A percentile compares a stretch with the other conserved stretches of the same genome.
phyloP scores from a whole-genome alignment of 2,113 vertebrate genomes.

The Phaethornis superciliosus region DNA sequence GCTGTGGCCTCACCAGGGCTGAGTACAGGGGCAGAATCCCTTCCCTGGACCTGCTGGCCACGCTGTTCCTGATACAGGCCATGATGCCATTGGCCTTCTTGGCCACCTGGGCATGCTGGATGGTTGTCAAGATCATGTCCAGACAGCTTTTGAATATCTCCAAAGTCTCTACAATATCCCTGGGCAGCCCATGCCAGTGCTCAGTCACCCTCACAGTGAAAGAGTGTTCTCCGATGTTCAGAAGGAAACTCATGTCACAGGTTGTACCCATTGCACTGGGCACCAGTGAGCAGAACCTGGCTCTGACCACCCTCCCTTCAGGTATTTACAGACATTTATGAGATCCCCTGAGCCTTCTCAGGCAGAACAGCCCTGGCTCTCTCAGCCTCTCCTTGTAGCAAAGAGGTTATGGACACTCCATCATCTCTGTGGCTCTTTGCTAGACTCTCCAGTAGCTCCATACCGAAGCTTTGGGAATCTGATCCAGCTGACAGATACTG shows the following conservation, averaged over 20 bases:
- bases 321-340: not conserved
- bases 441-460: not conserved
- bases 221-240: not conserved
- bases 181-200: not conserved
- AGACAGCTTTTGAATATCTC: not conserved
- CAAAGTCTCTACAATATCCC: not conserved
- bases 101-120: too few species aligned
- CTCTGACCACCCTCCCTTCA: not conserved
- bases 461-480: not conserved
- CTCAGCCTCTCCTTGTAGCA: not conserved
- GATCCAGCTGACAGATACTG: not conserved
- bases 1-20: too few species aligned
- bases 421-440: not conserved
- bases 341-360: not conserved
- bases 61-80: too few species aligned
- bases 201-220: fast-evolving
- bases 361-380: not conserved
- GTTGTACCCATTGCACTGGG: not conserved
- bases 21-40: too few species aligned
- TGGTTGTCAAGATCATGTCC: fast-evolving
- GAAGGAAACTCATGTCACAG: not conserved
- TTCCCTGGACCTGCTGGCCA: too few species aligned
- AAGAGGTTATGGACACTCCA: not conserved
- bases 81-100: too few species aligned
- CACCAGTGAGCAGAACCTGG: not conserved